Evolutionary conservation across 2,888 invertebrate genomes (phyloP).

Genomic region (Cosmopolites sordidus): DNA sequence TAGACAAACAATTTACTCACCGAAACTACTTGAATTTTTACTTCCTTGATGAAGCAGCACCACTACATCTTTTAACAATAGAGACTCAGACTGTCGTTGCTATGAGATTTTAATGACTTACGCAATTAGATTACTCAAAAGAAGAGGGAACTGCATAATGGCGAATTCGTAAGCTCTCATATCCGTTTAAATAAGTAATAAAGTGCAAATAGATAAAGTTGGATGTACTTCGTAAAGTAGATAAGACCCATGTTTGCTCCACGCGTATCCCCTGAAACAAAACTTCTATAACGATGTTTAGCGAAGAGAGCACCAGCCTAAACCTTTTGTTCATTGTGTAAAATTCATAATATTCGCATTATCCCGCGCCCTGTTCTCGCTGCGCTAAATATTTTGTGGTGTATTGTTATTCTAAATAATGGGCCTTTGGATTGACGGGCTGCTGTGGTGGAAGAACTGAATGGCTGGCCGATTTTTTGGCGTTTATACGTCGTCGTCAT

Average conservation of each 20-base stretch:
- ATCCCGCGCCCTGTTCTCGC: not conserved
- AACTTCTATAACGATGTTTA: constrained; percentile 1
- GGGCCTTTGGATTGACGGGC: not conserved
- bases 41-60: too few species aligned
- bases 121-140: too few species aligned
- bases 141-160: too few species aligned
- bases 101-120: too few species aligned
- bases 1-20: too few species aligned
- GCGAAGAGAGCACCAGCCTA: not conserved
- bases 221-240: not conserved
- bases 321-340: not conserved
- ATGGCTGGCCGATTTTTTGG: too few species aligned
- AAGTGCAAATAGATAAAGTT: not conserved
- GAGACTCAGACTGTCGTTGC: too few species aligned
- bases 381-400: not conserved
- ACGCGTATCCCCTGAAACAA: not conserved
- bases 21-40: too few species aligned
- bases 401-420: not conserved
- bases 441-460: too few species aligned
- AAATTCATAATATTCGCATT: constrained; percentile 1
- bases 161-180: too few species aligned
- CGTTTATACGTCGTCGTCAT: too few species aligned
- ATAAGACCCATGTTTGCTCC: not conserved
- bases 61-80: too few species aligned
- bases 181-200: not conserved